Conservation (phyloP, 35 echinoderm and acorn worm species). For the Heliocidaris erythrogramma region DNA sequence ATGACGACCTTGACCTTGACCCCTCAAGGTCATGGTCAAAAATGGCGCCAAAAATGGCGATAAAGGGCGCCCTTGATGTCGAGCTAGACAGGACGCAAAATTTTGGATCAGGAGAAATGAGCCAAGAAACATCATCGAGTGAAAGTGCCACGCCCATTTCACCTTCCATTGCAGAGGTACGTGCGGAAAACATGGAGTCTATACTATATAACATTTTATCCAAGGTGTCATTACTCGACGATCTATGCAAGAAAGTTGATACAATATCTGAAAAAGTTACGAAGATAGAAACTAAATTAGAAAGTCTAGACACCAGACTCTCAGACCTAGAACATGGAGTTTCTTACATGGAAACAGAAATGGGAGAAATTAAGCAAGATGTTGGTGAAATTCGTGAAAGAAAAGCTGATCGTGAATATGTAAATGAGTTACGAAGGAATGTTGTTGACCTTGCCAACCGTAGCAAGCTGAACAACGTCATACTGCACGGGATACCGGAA, state of each 20-base stretch:
- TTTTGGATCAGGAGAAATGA: conserved; percentile 2
- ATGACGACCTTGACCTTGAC: too few relatives aligned
- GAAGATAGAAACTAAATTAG: neutral
- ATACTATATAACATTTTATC: neutral
- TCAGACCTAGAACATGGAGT: conserved; percentile 13
- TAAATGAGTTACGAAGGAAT: conserved; percentile 34
- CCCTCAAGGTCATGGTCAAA: too few relatives aligned
- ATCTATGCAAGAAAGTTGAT: too few relatives aligned
- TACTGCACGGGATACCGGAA: conserved; percentile 19
- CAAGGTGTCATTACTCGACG: conserved; percentile 15
- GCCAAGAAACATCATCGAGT: too few relatives aligned
- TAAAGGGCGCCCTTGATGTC: conserved; percentile 31
- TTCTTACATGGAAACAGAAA: too few relatives aligned
- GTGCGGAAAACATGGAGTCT: neutral
- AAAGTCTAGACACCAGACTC: conserved; percentile 13
- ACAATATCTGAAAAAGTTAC: neutral
- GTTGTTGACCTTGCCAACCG: conserved; percentile 28
- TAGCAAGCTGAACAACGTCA: conserved; percentile 18
- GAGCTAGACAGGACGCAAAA: conserved; percentile 27
- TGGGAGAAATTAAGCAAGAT: conserved; percentile 32
- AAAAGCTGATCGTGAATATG: conserved; percentile 11
- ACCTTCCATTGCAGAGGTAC: conserved; percentile 15
- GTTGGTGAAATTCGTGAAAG: neutral
- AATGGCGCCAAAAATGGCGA: neutral
- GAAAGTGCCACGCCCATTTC: conserved; percentile 25